phyloP scores from a whole-genome alignment of 2,888 invertebrate genomes.

The Morinoia aosen region DNA sequence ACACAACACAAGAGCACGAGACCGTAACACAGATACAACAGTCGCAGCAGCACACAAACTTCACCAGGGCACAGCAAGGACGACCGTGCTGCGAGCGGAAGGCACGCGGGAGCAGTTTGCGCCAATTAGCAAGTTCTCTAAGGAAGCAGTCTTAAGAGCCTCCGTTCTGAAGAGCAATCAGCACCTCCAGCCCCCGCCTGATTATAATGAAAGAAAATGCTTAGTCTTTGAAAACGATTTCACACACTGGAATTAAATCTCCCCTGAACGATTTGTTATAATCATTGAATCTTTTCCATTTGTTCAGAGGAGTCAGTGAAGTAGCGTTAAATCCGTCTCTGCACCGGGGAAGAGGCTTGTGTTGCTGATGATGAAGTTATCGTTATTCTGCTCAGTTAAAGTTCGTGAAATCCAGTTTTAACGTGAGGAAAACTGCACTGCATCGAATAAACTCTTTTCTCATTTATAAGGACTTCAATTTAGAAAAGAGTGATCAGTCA shows the following conservation, averaged over 20 bases:
- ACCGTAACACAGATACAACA: neutral
- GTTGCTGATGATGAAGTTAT: neutral
- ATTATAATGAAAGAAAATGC: neutral
- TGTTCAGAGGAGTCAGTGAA: neutral
- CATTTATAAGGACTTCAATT: neutral
- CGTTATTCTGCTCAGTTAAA: neutral
- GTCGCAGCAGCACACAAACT: neutral
- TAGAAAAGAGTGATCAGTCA: neutral
- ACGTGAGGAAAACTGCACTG: neutral
- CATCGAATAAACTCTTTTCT: neutral
- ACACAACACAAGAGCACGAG: neutral
- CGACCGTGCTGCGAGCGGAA: neutral
- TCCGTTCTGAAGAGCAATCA: neutral
- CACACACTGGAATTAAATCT: neutral
- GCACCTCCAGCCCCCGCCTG: neutral
- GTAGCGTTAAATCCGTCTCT: neutral
- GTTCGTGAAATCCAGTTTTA: neutral
- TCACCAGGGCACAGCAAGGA: neutral
- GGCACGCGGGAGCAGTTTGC: neutral
- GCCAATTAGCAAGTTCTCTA: slow-evolving; percentile 6
- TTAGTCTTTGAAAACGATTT: neutral
- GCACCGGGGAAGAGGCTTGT: too few relatives aligned
- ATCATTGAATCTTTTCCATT: neutral
- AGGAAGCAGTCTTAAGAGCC: neutral
- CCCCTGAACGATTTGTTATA: neutral